phyloP scores from a whole-genome alignment of 2,888 invertebrate species.

The Neocrepidodera transversa region DNA sequence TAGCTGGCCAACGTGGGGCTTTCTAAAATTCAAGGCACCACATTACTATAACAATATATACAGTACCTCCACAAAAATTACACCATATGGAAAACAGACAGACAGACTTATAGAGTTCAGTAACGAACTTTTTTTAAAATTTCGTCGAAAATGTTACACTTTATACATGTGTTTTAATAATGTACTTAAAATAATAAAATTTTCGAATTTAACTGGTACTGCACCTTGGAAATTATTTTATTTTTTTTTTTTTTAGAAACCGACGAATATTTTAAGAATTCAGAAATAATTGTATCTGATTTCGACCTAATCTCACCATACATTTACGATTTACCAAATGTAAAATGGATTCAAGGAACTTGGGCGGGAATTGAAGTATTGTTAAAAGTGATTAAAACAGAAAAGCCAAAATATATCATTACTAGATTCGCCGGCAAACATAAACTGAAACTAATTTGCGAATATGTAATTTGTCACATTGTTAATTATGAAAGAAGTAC shows the following conservation, averaged over 20 bases:
- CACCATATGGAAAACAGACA: too few species aligned
- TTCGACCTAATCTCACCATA: constrained; percentile 56
- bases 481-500: constrained; percentile 61
- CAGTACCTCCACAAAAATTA: too few species aligned
- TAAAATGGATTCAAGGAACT: constrained; percentile 61
- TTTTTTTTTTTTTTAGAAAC: constrained; percentile 26
- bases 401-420: constrained; percentile 50
- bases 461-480: constrained; percentile 62
- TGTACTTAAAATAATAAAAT: too few species aligned
- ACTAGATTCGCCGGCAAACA: constrained; percentile 60
- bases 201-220: too few species aligned
- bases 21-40: too few species aligned
- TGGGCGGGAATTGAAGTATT: constrained; percentile 61
- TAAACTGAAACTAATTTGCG: constrained; percentile 62
- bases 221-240: too few species aligned
- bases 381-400: constrained; percentile 45
- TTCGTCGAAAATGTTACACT: too few species aligned
- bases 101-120: too few species aligned
- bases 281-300: constrained; percentile 59
- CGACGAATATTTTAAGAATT: constrained; percentile 47
- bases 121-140: too few species aligned
- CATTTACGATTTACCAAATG: constrained; percentile 54
- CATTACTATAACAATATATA: too few species aligned
- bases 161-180: too few species aligned
- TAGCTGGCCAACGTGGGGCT: too few species aligned